Conservation (phyloP, 2,888 invertebrate genomes). For the Diadegma fenestrale region DNA sequence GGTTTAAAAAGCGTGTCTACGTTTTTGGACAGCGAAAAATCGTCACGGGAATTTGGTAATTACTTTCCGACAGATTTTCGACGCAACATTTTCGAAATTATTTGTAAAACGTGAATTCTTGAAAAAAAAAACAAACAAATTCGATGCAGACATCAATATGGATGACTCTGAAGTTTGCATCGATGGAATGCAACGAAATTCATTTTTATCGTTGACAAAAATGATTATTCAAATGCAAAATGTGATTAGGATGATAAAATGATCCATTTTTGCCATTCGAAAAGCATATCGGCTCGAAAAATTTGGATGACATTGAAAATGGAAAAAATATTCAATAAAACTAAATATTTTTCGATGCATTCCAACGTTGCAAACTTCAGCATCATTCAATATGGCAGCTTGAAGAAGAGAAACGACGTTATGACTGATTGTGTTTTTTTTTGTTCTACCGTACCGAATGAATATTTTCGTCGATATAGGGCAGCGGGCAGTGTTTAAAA, state of each 20-base stretch:
- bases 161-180: no score
- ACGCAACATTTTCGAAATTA: not conserved
- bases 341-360: no score
- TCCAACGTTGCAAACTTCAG: no score
- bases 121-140: not conserved
- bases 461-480: slow-evolving; percentile 7
- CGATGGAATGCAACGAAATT: no score
- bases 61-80: no score
- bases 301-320: no score
- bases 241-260: no score
- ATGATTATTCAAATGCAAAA: no score
- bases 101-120: not conserved
- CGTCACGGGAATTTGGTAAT: not conserved
- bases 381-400: not conserved
- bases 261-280: no score
- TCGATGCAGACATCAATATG: not conserved
- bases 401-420: not conserved
- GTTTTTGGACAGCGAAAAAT: not conserved
- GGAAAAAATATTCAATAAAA: no score
- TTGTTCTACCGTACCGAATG: not conserved
- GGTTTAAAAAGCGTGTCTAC: not conserved
- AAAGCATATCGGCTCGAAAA: no score
- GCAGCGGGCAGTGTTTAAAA: slow-evolving; percentile 37
- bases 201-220: no score
- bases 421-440: not conserved